Percentiles rank a stretch among this genome's conserved stretches.
Evolutionary conservation across 2,888 invertebrate species (phyloP).

Genomic region (Autographa pulchrina): DNA sequence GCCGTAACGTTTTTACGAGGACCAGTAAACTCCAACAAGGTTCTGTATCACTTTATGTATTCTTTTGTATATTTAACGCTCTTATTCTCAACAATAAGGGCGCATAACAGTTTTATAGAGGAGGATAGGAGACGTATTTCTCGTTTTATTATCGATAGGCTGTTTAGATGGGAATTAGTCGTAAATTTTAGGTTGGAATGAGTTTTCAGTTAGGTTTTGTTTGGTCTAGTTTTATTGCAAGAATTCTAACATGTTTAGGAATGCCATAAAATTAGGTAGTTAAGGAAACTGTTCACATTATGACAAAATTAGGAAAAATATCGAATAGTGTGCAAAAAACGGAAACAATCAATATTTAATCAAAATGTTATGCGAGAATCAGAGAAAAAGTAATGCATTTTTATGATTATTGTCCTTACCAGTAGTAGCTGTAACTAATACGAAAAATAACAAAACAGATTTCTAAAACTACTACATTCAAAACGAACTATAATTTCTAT

Average conservation of each 20-base stretch:
- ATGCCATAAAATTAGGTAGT: too few species aligned
- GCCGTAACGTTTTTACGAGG: conserved; percentile 81
- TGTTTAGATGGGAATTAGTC: conserved; percentile 50
- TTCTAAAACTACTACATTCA: too few species aligned
- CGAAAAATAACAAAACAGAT: too few species aligned
- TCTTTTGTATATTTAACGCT: conserved; percentile 86
- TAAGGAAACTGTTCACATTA: too few species aligned
- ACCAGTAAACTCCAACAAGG: conserved; percentile 75
- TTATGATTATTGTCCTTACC: too few species aligned
- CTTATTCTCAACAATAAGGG: conserved; percentile 68
- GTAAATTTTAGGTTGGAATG: conserved; percentile 49
- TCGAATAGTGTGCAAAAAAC: too few species aligned
- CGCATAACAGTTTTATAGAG: conserved; percentile 66
- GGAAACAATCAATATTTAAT: too few species aligned
- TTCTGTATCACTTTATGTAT: conserved; percentile 82
- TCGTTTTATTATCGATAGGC: conserved; percentile 55
- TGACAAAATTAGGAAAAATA: too few species aligned
- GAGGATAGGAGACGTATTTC: conserved; percentile 51
- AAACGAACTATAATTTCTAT: background rate
- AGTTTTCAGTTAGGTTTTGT: background rate
- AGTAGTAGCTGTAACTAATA: too few species aligned
- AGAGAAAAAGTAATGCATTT: too few species aligned
- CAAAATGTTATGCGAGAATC: too few species aligned
- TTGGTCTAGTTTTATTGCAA: background rate
- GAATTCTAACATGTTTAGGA: background rate